A percentile compares a stretch with the other conserved stretches of the same genome.
Conservation (phyloP, 2,113 vertebrate species). For the Oreochromis spilurus region DNA sequence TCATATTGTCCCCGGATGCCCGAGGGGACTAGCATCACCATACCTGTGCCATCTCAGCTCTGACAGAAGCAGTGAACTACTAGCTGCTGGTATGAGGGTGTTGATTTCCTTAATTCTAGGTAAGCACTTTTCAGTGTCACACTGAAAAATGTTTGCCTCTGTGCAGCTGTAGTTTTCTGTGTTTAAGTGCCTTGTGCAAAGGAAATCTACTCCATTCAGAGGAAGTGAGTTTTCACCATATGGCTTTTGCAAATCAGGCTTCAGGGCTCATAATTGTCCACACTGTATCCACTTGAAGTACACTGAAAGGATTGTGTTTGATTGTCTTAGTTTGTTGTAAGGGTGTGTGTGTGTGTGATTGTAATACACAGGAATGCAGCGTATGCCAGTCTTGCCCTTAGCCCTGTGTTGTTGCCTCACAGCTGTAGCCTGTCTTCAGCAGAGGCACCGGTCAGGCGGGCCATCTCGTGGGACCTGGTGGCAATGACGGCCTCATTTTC, state of each 20-base stretch:
- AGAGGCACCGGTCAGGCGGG: slow-evolving; percentile 25
- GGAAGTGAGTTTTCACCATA: not conserved
- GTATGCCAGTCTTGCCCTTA: slow-evolving; percentile 12
- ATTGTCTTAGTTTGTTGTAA: not conserved
- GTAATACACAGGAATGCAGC: slow-evolving; percentile 26
- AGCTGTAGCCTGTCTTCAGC: slow-evolving; percentile 37
- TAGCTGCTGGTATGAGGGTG: not conserved
- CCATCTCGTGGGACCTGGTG: not conserved
- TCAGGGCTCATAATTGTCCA: not conserved
- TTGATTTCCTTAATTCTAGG: not conserved
- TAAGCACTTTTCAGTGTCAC: not conserved
- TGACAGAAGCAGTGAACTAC: not conserved
- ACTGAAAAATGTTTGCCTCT: not conserved
- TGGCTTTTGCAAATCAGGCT: not conserved
- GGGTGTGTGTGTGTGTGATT: not conserved
- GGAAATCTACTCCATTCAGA: not conserved
- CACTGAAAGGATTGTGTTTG: not conserved
- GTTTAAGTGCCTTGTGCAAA: not conserved
- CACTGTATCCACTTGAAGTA: not conserved
- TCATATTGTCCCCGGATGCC: not conserved
- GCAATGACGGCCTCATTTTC: not conserved
- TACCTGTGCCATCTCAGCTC: not conserved
- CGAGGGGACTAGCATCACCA: not conserved
- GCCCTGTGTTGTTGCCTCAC: slow-evolving; percentile 9
- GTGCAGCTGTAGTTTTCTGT: not conserved